Conservation (phyloP, 2,113 vertebrate species). For the Neomonachus schauinslandi region DNA sequence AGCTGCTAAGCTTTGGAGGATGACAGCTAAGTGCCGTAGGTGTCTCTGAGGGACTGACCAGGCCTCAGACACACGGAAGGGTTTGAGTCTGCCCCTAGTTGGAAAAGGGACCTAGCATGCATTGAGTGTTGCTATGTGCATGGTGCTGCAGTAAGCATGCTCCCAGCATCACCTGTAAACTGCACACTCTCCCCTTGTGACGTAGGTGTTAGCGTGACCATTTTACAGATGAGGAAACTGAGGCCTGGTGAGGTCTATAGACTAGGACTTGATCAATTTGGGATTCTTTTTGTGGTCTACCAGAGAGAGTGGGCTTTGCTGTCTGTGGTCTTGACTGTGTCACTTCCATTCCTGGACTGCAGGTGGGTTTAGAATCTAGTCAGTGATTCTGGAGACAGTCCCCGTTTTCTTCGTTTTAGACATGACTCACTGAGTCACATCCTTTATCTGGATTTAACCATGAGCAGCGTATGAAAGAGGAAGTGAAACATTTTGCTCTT, state of each 20-base stretch:
- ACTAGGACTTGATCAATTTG: background rate
- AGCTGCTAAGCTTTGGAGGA: background rate
- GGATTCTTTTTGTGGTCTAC: background rate
- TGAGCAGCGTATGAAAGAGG: background rate
- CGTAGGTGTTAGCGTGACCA: background rate
- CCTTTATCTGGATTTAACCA: background rate
- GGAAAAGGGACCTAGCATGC: background rate
- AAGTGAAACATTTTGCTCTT: background rate
- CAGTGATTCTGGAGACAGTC: background rate
- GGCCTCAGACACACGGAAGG: background rate
- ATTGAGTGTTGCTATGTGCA: accelerated
- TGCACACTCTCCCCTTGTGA: background rate
- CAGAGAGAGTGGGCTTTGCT: background rate
- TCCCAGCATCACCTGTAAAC: background rate
- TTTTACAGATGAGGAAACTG: background rate
- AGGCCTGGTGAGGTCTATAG: background rate
- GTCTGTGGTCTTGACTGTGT: background rate
- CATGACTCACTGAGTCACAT: background rate
- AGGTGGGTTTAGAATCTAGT: background rate
- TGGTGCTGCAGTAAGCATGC: background rate
- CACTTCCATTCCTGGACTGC: background rate
- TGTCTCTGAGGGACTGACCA: too few relatives aligned
- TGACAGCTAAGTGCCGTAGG: background rate
- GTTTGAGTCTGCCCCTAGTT: background rate
- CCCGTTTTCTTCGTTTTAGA: background rate